Base-by-base conservation (phyloP, 2,113 vertebrate genomes). In the Nettapus auritus region DNA sequence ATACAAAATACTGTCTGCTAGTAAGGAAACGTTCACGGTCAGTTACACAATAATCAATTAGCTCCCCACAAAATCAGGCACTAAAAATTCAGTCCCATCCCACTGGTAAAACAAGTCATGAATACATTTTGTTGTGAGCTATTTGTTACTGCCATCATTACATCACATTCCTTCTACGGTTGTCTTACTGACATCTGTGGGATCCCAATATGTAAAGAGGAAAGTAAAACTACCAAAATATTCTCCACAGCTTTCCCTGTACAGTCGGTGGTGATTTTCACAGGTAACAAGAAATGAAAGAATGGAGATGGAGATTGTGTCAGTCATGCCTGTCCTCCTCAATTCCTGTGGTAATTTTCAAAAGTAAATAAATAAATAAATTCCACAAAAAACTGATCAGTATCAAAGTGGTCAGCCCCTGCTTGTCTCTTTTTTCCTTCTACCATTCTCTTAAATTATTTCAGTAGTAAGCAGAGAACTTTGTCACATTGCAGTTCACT, bases 251-350 rank as follows among this genome's bases (percentile, higher is more conserved):
- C 40, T 66, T 88, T 90, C 31, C n/a, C 31, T 83, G 59, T 12
- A 68, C 33, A 46, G 26, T 4, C 38, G 63, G 13, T 22, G 22
- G 25, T 11, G 13, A 85, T 87, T 87, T 91, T 91, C 60, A 87
- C 25, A 64, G 53, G 38, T 50, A 87, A 74, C 11, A 55, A 83
- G 26, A 78, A 81, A 92, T 44, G 69, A 62, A 82, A 55, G 26
- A 78, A 17, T 5, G 18, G 56, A 59, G 7, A 74, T 0, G 0
- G 3, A 67, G n/a, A 67, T 9, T 44, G 40, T 57, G 38, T 28
- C 80, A 38, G 50, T 83, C 53, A 64, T 4, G 25, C 38, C 29
- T 42, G 23, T 31, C 55, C 69, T 66, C 57, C 81, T 52, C 53
- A 2, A 38, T 63, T 81, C 25, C 56, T 52, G 42, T 5, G n/a